Percentiles rank a stretch among this genome's conserved stretches.
Evolutionary conservation across 2,113 vertebrate genomes (phyloP).

Genomic region (Panurus biarmicus): DNA sequence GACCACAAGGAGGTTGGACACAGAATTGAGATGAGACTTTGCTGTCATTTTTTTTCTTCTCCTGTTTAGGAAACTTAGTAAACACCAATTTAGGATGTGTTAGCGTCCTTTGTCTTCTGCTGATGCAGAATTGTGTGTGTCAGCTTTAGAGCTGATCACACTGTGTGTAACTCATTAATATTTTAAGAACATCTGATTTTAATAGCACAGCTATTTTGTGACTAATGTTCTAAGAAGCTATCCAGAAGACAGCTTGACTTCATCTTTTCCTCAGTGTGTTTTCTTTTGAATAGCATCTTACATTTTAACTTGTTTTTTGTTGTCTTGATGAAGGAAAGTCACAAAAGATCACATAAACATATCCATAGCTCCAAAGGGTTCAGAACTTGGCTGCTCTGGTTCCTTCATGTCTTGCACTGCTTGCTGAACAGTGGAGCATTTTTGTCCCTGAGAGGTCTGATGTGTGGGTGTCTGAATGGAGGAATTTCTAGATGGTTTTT

Average conservation of each 20-base stretch:
- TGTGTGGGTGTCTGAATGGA: not conserved
- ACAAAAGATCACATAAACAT: not conserved
- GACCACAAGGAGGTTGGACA: no score
- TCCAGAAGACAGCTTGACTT: not conserved
- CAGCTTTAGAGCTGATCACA: not conserved
- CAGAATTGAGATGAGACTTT: not conserved
- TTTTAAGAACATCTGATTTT: not conserved
- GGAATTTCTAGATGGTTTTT: not conserved
- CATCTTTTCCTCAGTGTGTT: not conserved
- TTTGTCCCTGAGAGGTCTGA: not conserved
- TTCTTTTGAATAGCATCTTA: not conserved
- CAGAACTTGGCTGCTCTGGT: not conserved
- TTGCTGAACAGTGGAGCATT: not conserved
- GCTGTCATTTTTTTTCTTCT: not conserved
- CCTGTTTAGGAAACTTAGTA: not conserved
- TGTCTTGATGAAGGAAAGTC: not conserved
- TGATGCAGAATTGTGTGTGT: not conserved
- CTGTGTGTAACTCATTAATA: not conserved
- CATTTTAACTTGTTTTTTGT: not conserved
- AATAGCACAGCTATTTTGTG: not conserved
- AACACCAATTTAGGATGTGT: rapidly evolving
- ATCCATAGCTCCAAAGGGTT: not conserved
- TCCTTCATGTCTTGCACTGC: not conserved
- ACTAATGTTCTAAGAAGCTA: not conserved
- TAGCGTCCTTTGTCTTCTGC: not conserved